Base-by-base conservation (phyloP, 2,888 invertebrate species). In the Acheta domesticus region DNA sequence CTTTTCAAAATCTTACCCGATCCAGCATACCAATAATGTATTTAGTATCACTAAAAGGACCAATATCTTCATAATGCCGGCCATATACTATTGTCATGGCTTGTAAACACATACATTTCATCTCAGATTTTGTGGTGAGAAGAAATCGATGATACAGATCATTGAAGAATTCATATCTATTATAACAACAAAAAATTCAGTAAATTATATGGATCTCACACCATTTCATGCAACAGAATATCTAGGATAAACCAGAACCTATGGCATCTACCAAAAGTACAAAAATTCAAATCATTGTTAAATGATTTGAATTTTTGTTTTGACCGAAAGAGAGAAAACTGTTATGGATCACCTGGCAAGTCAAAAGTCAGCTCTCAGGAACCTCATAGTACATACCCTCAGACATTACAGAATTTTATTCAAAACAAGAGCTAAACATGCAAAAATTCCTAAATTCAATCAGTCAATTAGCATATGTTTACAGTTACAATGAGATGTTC, bases 11-110 rank as follows among this genome's bases (percentile, higher is more conserved):
- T 76, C 89, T 89, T 87, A 96, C 96, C 88, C 96, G 92, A 86
- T 97, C 96, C 84, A 99, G 90, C 94, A 99, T 96, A 84, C 94
- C 94, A 79, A 99, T 92, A 80, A 99, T 97, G 86, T 96, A 97
- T 85, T 96, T 96, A 83, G 98, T 96, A 87, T 99, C 99, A 84
- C 96, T 95, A 86, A 99, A 99, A 19, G 94, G 94, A 0, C 99
- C 99, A 83, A 99, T 99, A 86, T 98, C 97, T 86, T 97, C 96
- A 86, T 92, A 94, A 88, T 99, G 98, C 82, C 96, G 90, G n/a
- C 94, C 96, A 87, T 99, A 99, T 1, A 99, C 98, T 84, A 99
- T 96, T 48, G 97, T 93, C 95, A 99, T 95, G 0, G 99, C 98
- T 88, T 98, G 97, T 82, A 99, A 90, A 85, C 99, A 99, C 92